Base-by-base conservation (phyloP, 2,888 invertebrate species). In the Sceliomorpha sp. region DNA sequence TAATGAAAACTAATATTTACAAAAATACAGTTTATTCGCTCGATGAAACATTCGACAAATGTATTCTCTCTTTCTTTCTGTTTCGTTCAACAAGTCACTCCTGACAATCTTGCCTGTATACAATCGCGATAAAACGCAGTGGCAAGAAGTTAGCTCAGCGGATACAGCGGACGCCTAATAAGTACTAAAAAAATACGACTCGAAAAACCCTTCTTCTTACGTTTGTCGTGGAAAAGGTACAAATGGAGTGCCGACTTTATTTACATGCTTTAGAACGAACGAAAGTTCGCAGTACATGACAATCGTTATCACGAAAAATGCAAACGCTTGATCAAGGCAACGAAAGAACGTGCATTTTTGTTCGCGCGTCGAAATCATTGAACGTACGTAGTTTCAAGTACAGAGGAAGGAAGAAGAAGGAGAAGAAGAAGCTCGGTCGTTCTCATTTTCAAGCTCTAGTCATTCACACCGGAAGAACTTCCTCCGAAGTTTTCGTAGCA, bases 11-110 rank as follows among this genome's bases (percentile, higher is more conserved):
- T 14, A 34, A 10, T 9, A n/a, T 32, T 55, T 64, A 56, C 42
- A 64, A 64, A 64, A 64, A 64, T 64, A 64, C 64, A 64, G 50
- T 64, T 64, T 64, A 64, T 64, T 64, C 37, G 56, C 50, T 64
- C 56, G 50, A 50, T 50, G 63, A 56, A 55, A 48, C 31, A 45
- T 40, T 64, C 64, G 64, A 64, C 50, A 64, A 44, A 56, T 44
- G 27, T 44, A 44, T 20, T 47, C 29, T 44, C 34, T 10, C 8
- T 29, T 29, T 9, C 9, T 29, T 8, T 42, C 7, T 42, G 10
- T 60, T 51, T 60, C 51, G 10, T 44, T 45, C 45, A 60, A 51
- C 51, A 60, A 60, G 32, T 45, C 60, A 60, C 14, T 51, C 53
- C 5, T 47, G 39, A 40, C 32, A 62, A 31, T 62, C 53, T 53